A percentile compares a stretch with the other conserved stretches of the same genome.
Evolutionary conservation across 2,113 vertebrate genomes (phyloP).

Genomic region (Psettodes erumei): DNA sequence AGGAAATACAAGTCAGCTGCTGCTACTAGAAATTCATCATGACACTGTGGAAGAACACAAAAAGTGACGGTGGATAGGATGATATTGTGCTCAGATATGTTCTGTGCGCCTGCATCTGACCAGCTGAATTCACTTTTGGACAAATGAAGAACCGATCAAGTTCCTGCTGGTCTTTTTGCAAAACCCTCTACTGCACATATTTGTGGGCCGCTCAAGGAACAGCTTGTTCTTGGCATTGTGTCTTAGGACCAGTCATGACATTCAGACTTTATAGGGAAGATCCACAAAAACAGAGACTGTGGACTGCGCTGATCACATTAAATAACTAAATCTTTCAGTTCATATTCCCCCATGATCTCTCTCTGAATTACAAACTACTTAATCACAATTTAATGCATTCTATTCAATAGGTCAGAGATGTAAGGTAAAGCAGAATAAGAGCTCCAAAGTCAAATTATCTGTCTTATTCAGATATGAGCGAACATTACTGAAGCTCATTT

Average conservation of each 20-base stretch:
- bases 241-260: conserved; percentile 54
- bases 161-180: conserved; percentile 41
- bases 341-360: conserved; percentile 6
- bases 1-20: conserved; percentile 35
- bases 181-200: conserved; percentile 51
- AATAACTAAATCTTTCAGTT: conserved; percentile 28
- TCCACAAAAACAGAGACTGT: conserved; percentile 36
- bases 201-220: conserved; percentile 67
- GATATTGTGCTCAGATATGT: no score
- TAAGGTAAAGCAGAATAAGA: conserved; percentile 39
- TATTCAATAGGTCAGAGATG: conserved; percentile 41
- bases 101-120: conserved; percentile 5
- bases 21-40: conserved; percentile 11
- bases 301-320: not conserved
- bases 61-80: not conserved
- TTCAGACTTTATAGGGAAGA: conserved; percentile 45
- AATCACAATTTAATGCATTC: conserved; percentile 38
- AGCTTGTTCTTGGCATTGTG: conserved; percentile 76
- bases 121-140: conserved; percentile 46
- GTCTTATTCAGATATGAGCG: conserved; percentile 38
- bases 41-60: conserved; percentile 1
- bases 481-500: conserved; percentile 55
- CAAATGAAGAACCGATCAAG: conserved; percentile 41
- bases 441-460: conserved; percentile 51
- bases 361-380: conserved; percentile 30